Evolutionary conservation across 2,888 invertebrate species (phyloP).

Genomic region (Nemapogon koenigi): DNA sequence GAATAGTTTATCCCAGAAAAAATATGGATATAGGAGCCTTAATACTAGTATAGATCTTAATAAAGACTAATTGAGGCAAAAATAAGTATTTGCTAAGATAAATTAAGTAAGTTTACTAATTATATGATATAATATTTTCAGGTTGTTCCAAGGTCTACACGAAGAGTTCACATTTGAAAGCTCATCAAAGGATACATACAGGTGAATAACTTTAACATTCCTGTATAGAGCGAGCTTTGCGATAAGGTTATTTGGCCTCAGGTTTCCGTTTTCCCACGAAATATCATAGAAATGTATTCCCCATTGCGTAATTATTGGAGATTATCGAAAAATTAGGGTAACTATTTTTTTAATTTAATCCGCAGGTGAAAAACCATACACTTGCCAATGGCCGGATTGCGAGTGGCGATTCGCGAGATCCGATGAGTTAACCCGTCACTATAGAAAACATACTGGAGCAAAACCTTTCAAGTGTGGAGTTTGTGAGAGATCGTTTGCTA

Average conservation of each 20-base stretch:
- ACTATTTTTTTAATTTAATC: conserved; percentile 1
- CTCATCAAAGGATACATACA: conserved; percentile 97
- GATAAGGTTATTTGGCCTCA: no score
- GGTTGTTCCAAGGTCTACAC: conserved; percentile 97
- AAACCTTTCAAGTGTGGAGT: conserved; percentile 97
- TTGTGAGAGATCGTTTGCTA: conserved; percentile 93
- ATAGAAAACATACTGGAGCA: conserved; percentile 95
- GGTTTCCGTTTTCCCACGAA: no score
- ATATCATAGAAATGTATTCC: no score
- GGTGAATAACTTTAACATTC: conserved; percentile 65
- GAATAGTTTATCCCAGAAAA: no score
- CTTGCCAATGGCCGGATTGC: conserved; percentile 97
- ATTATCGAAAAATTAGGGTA: not conserved
- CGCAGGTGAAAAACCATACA: conserved; percentile 96
- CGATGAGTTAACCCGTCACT: conserved; percentile 95
- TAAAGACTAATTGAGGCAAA: no score
- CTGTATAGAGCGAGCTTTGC: no score
- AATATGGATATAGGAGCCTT: no score
- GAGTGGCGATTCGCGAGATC: conserved; percentile 97
- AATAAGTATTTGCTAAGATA: no score
- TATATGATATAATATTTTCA: no score
- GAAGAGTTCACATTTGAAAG: conserved; percentile 97
- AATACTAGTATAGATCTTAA: no score
- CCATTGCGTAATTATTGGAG: no score
- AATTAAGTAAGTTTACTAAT: no score